Base-by-base conservation (phyloP, 2,113 vertebrate species). In the Ophthalmolycus amberensis region DNA sequence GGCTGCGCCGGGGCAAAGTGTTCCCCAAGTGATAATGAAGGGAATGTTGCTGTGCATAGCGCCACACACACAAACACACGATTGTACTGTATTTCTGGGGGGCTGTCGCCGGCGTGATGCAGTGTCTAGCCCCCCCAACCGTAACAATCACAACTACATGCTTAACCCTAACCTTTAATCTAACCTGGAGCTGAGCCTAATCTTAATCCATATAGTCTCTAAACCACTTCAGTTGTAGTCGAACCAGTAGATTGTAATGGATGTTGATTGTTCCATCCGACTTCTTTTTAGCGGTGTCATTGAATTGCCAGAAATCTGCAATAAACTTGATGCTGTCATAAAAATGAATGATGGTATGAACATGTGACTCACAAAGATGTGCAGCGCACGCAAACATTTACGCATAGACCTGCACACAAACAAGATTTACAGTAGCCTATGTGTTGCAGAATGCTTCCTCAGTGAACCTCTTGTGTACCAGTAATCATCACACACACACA, bases 11-110 rank as follows among this genome's bases (percentile, higher is more conserved):
- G 80, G 86, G 64, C 74, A 90, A 89, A 92, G 86, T 77, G 85
- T 71, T 91, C 92, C 91, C 89, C 63, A 60, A 90, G 85, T 91
- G 90, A 90, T 82, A 90, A 88, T 89, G 87, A 91, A 90, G 85
- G 71, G 62, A 86, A 84, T 82, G 76, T 82, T 82, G 72, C 34
- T 38, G 64, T 8, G 44, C 71, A 60, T 50, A 77, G 64, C 29
- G 15, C 12, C 65, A 27, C 34, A 34, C 62, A 59, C 48, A 69
- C 72, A 83, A 42, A 82, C 73, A 48, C 25, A 38, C n/a, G 9
- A 65, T 74, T 85, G 59, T 71, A 42, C 70, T 54, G 42, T 63
- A 38, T 37, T 60, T 77, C 50, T 58, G 80, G 66, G 66, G 69
- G 40, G 68, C 29, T 9, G 34, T 71, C 68, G 34, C 4, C 34